phyloP scores from a whole-genome alignment of 2,797 vertebrate species.

The Sciaenops ocellatus region DNA sequence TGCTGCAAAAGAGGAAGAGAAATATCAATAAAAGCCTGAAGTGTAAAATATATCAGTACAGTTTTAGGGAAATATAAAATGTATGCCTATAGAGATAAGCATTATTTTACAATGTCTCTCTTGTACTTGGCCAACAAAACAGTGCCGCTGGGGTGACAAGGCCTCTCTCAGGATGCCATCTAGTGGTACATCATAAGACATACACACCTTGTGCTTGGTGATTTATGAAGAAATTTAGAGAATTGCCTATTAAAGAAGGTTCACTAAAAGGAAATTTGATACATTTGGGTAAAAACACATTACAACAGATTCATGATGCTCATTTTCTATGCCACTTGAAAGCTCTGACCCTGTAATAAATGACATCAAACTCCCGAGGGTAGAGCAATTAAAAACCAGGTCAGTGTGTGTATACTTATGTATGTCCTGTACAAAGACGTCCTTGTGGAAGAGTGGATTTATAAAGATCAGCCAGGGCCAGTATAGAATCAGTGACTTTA shows the following conservation, averaged over 20 bases:
- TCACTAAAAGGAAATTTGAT: neutral
- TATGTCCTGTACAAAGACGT: conserved; percentile 16
- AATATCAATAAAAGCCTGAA: conserved; percentile 16
- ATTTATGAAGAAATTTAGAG: neutral
- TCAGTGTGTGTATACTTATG: neutral
- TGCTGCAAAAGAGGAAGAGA: neutral
- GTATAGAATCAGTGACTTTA: conserved; percentile 11
- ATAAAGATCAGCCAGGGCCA: conserved; percentile 25
- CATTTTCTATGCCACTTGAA: conserved; percentile 21
- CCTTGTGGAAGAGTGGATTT: conserved; percentile 1
- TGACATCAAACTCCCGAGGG: conserved; percentile 25
- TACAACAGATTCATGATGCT: neutral
- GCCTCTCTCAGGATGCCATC: conserved; percentile 80
- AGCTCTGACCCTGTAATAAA: conserved; percentile 19
- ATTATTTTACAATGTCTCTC: conserved; percentile 32
- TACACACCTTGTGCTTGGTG: neutral
- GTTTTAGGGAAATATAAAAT: conserved; percentile 31
- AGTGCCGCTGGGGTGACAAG: conserved; percentile 15
- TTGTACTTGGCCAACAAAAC: conserved; percentile 18
- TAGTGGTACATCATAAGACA: conserved; percentile 64
- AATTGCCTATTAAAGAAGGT: neutral
- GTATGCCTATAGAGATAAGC: conserved; percentile 18
- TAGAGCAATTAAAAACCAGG: conserved; percentile 27
- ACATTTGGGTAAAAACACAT: neutral
- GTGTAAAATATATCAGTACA: conserved; percentile 5